Evolutionary conservation across 1,140 invertebrate genomes (phyloP), one percentile per base, ranked within the genome.

Genomic region (Helicoverpa zea): DNA sequence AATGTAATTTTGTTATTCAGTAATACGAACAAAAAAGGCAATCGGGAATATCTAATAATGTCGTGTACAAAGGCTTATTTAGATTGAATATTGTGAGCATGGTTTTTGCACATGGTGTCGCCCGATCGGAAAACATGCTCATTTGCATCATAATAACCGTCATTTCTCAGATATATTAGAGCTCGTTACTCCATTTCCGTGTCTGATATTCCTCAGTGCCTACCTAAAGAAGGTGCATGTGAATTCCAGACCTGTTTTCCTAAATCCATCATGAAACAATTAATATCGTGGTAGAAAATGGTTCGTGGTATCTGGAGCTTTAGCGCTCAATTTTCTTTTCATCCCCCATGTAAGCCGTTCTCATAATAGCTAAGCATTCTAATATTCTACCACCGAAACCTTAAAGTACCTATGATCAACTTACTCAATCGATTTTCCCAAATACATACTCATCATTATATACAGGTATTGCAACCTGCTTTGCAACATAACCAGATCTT

Each of bases 11-110:
- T 68, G 64, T 68, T 68, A 68, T 49, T 68, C 43, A 49, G 43
- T 51, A 68, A 49, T 16, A 49, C n/a, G 18, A 16, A 49, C 64
- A 68, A 68, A 68, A 68, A 68, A 68, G 43, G 11, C 10, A 68
- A 68, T 51, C 64, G 64, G 12, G 43, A 49, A 47, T 49, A 68
- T 49, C 43, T 68, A 51, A 68, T 68, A 68, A 13, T 61, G 58
- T 68, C 64, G 64, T 68, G 64, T 18, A 47, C 63, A 47, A 66
- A 47, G 63, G 63, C 29, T 66, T 43, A 43, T 43, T 66, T 66
- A 66, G 63, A n/a, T n/a, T 66, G 35, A 43, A 43, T 43, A 43
- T 1, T 43, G 35, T 43, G 35, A 43, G 35, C 35, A 9, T 43
- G 35, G 5, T 43, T 43, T 43, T 43, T 43, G 35, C 35, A 43